Base-by-base conservation (phyloP, 1,140 invertebrate genomes). In the Macrobrachium rosenbergii region DNA sequence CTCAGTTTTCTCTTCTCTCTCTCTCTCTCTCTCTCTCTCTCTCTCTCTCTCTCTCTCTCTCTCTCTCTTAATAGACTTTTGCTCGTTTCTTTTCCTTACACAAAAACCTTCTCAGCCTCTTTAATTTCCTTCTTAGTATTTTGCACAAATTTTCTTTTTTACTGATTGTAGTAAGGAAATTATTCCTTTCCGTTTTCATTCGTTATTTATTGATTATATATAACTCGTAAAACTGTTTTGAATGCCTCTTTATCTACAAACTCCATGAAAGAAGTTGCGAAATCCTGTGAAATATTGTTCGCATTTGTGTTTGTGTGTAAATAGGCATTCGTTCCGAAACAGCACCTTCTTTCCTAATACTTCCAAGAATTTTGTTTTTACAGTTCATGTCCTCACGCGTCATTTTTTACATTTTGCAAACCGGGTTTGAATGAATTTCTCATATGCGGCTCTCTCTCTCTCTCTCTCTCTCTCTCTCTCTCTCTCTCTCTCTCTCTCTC, bases 81-180 rank as follows among this genome's bases (percentile, higher is more conserved):
- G 23, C 11, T 17, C 23, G 7, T 75, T 75, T 75, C 52, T 75
- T 37, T 43, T 75, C 73, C 28, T 37, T 37, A 1, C 28, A 37
- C 1, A 37, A 37, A 12, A 52, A 10, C 2, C 52, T 52, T 75
- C 72, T 52, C 19, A 52, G 12, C 23, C 37, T 0, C 17, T 28
- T 75, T 75, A 14, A 37, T 8, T 37, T 75, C 21, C 59, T 1
- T 37, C 28, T 21, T 77, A 77, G 17, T 12, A 10, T 45, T 77
- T 43, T 77, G 45, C 52, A 21, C n/a, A n/a, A n/a, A n/a, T n/a
- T 58, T 77, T 58, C 21, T 77, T 17, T 28, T 23, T 77, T 75
- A 75, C 75, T 14, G 43, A 14, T 11, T 17, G 28, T 52, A 52
- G 7, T 12, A 8, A 52, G 6, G 2, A 10, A 52, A 37, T 37